A percentile compares a stretch with the other conserved stretches of the same genome.
These are phyloP conservation scores for Cryptoblepharus egeriae DNA, from an alignment of 2,797 vertebrate species.

Conservation along the genomic window DNA sequence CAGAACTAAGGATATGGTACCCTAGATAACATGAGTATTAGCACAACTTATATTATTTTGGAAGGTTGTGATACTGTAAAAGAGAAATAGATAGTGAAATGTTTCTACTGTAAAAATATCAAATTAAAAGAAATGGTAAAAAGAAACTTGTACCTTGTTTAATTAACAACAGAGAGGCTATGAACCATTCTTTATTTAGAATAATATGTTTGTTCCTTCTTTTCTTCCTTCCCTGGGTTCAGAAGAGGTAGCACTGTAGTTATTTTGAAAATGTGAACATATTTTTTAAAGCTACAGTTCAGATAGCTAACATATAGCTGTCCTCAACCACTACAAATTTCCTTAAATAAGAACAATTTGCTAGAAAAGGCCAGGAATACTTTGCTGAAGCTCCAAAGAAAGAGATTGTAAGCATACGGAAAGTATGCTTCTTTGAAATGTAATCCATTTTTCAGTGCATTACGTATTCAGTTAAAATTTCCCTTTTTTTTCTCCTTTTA, in stretches of 20 bases:
- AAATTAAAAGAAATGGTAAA: too few species aligned
- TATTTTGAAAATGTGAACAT: background rate
- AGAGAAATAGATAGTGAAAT: background rate
- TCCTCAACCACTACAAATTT: background rate
- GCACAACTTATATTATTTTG: background rate
- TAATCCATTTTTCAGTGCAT: too few species aligned
- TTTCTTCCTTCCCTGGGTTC: too few species aligned
- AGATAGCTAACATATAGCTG: background rate
- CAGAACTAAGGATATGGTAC: background rate
- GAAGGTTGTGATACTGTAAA: background rate
- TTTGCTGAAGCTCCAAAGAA: too few species aligned
- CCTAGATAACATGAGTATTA: slow-evolving; percentile 15
- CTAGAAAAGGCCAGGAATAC: background rate
- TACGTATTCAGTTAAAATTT: too few species aligned
- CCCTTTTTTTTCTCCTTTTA: too few species aligned
- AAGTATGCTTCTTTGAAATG: too few species aligned
- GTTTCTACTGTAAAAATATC: background rate
- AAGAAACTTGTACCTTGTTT: too few species aligned
- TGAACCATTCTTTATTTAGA: background rate
- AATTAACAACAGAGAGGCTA: background rate
- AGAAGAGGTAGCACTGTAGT: too few species aligned
- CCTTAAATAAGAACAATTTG: background rate
- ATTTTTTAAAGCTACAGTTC: background rate
- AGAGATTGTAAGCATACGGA: too few species aligned
- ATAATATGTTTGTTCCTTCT: background rate